Percentiles rank a stretch among this genome's conserved stretches.
Evolutionary conservation across 2,113 vertebrate species (phyloP).

Genomic region (Caranx ignobilis): DNA sequence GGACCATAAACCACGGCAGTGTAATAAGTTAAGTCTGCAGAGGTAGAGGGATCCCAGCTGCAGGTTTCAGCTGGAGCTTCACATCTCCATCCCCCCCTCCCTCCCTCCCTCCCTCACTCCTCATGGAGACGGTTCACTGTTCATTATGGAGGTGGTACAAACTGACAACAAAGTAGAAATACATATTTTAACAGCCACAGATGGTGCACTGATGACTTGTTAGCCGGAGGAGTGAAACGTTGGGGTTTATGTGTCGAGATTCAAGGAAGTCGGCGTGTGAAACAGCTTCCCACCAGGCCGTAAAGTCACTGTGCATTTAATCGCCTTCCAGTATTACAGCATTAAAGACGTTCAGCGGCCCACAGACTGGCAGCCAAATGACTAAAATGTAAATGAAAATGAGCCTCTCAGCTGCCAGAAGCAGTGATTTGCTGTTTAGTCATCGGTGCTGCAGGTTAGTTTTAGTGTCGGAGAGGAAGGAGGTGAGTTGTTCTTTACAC

Average conservation of each 20-base stretch:
- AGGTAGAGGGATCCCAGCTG: slow-evolving; percentile 21
- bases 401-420: background rate
- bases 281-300: slow-evolving; percentile 15
- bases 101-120: background rate
- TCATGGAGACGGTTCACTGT: slow-evolving; percentile 20
- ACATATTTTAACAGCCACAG: slow-evolving; percentile 57
- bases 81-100: background rate
- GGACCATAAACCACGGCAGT: slow-evolving; percentile 63
- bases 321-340: slow-evolving; percentile 19
- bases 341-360: slow-evolving; percentile 27
- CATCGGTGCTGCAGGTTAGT: background rate
- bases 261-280: slow-evolving; percentile 27
- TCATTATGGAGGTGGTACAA: slow-evolving; percentile 37
- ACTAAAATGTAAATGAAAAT: slow-evolving; percentile 1
- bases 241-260: slow-evolving; percentile 40
- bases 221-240: slow-evolving; percentile 25
- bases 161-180: slow-evolving; percentile 52
- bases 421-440: background rate
- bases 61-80: slow-evolving; percentile 21
- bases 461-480: background rate
- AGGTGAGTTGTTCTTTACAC: background rate
- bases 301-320: slow-evolving; percentile 50
- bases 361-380: slow-evolving; percentile 14
- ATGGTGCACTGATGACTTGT: slow-evolving; percentile 40
- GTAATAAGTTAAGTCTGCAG: slow-evolving; percentile 48